A percentile compares a stretch with the other conserved stretches of the same genome.
Evolutionary conservation across 2,113 vertebrate genomes (phyloP).

Genomic region (Neodon shergylaensis): DNA sequence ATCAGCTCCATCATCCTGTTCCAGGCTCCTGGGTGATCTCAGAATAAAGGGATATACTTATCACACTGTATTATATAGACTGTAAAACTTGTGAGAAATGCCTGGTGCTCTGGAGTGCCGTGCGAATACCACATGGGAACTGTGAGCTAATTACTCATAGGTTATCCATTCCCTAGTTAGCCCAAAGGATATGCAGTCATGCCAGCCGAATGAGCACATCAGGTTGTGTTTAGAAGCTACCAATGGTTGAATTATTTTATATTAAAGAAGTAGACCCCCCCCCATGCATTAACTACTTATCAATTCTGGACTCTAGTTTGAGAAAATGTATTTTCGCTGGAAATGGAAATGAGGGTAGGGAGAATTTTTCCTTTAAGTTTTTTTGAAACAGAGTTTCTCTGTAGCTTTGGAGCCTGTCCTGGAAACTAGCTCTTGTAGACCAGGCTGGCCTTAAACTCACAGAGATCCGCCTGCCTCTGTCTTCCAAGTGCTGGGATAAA

Average conservation of each 20-base stretch:
- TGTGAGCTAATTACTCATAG: constrained; percentile 32
- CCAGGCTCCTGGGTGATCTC: neutral
- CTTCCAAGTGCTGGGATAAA: too few species aligned
- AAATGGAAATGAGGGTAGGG: neutral
- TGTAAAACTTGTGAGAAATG: neutral
- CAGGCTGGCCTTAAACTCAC: too few species aligned
- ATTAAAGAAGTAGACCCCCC: neutral
- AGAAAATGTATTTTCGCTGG: constrained; percentile 3
- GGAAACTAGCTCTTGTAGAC: too few species aligned
- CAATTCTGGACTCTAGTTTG: neutral
- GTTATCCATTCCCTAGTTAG: neutral
- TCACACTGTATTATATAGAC: neutral
- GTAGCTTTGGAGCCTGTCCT: too few species aligned
- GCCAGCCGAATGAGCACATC: neutral
- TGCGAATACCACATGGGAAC: neutral
- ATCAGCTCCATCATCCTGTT: neutral
- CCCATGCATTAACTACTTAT: neutral
- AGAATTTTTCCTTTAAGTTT: neutral
- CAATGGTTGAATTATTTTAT: neutral
- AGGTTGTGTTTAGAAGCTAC: neutral
- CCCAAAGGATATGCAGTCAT: neutral
- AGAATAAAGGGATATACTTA: neutral
- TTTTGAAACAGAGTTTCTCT: too few species aligned
- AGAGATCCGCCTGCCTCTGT: too few species aligned
- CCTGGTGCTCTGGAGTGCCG: neutral